These are phyloP conservation scores for Chloroclystis v-ata DNA, from an alignment of 2,888 invertebrate species.

Conservation along the genomic window DNA sequence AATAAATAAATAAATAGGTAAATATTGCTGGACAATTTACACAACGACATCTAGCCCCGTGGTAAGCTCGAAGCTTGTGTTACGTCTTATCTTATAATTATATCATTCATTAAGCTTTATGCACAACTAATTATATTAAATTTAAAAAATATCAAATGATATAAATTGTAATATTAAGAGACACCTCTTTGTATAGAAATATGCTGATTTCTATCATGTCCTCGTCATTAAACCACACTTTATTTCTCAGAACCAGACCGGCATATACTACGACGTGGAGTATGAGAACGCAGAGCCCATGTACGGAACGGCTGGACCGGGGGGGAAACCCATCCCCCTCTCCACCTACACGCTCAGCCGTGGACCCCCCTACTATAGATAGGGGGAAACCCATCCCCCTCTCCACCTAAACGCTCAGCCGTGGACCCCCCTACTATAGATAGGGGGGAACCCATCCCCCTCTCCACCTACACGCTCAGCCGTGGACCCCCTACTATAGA, in stretches of 20 bases:
- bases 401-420: slow-evolving; percentile 88
- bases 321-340: slow-evolving; percentile 79
- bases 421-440: slow-evolving; percentile 80
- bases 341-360: slow-evolving; percentile 89
- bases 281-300: slow-evolving; percentile 84
- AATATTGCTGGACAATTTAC: too few species aligned
- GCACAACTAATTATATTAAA: too few species aligned
- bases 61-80: too few species aligned
- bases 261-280: slow-evolving; percentile 93
- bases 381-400: slow-evolving; percentile 50
- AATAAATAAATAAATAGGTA: too few species aligned
- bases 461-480: slow-evolving; percentile 90
- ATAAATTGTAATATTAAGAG: too few species aligned
- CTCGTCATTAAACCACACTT: too few species aligned
- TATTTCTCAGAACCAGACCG: slow-evolving; percentile 87
- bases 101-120: too few species aligned
- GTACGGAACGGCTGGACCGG: slow-evolving; percentile 75
- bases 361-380: slow-evolving; percentile 78
- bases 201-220: too few species aligned
- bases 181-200: too few species aligned
- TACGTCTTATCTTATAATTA: too few species aligned
- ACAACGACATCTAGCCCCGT: too few species aligned
- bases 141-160: too few species aligned
- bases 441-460: slow-evolving; percentile 30
- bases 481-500: slow-evolving; percentile 79